Conservation (phyloP, 2,797 vertebrate genomes). For the Odontamblyopus rebecca region DNA sequence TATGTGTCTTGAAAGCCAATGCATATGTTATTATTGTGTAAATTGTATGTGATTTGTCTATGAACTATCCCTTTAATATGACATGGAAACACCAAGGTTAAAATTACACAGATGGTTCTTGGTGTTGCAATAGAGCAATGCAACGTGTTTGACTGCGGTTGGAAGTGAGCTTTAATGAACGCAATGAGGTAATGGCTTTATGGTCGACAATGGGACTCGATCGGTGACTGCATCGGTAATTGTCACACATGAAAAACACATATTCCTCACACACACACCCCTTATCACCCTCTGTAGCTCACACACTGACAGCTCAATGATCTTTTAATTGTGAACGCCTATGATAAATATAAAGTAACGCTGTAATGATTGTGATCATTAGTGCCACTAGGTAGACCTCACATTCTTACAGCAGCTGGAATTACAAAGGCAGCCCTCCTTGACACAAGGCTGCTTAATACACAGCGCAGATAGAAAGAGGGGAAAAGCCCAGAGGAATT, state of each 20-base stretch:
- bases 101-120: slow-evolving; percentile 4
- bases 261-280: slow-evolving; percentile 11
- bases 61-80: slow-evolving; percentile 8
- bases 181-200: slow-evolving; percentile 18
- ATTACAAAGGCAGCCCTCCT: slow-evolving; percentile 40
- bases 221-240: slow-evolving; percentile 19
- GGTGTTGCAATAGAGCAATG: slow-evolving; percentile 67
- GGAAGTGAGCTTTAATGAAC: slow-evolving; percentile 43
- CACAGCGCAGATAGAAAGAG: slow-evolving; percentile 38
- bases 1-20: too few relatives aligned
- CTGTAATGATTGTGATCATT: slow-evolving; percentile 40
- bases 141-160: slow-evolving; percentile 51
- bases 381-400: slow-evolving; percentile 33
- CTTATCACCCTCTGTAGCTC: slow-evolving; percentile 8
- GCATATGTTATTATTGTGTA: neutral
- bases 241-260: slow-evolving; percentile 15
- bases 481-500: slow-evolving; percentile 40
- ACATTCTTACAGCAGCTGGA: slow-evolving; percentile 32
- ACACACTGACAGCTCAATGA: slow-evolving; percentile 29
- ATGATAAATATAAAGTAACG: slow-evolving; percentile 26
- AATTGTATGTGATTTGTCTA: neutral
- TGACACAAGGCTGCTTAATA: slow-evolving; percentile 48
- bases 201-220: slow-evolving; percentile 14
- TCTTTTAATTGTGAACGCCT: slow-evolving; percentile 19
- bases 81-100: neutral